These are phyloP conservation scores for Belgica antarctica DNA, from an alignment of 2,888 invertebrate genomes.

Conservation along the genomic window DNA sequence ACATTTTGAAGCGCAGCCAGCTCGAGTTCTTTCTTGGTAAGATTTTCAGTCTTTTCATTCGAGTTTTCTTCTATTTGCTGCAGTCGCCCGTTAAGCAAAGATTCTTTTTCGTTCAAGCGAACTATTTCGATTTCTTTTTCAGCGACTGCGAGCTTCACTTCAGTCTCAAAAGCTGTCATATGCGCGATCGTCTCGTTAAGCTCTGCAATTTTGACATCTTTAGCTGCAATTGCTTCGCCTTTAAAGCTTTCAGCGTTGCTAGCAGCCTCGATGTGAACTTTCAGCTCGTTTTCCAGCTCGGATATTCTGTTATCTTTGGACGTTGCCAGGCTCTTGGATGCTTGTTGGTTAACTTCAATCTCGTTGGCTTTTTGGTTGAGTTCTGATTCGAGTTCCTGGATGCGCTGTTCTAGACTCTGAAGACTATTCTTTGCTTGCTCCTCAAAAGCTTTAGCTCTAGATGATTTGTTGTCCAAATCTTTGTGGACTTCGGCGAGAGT, in stretches of 20 bases:
- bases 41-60: not conserved
- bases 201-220: constrained; percentile 43
- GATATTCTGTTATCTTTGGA: constrained; percentile 43
- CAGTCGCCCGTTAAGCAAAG: not conserved
- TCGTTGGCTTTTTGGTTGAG: constrained; percentile 47
- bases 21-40: not conserved
- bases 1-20: not conserved
- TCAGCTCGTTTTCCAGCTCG: constrained; percentile 44
- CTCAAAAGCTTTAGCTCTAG: constrained; percentile 30
- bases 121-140: constrained; percentile 26
- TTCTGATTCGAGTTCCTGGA: constrained; percentile 59
- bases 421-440: constrained; percentile 39
- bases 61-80: not conserved
- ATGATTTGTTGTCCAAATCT: constrained; percentile 34
- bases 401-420: constrained; percentile 48
- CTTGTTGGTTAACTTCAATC: constrained; percentile 46
- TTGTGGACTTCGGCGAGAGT: constrained; percentile 22
- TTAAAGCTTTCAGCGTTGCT: constrained; percentile 44
- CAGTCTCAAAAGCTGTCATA: constrained; percentile 30
- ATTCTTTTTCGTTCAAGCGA: not conserved
- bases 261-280: constrained; percentile 46
- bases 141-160: not conserved
- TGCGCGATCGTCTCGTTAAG: too few relatives aligned
- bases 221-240: constrained; percentile 8
- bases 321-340: constrained; percentile 47